phyloP scores from a whole-genome alignment of 1,140 invertebrate species.

The Drosophila equinoxialis region DNA sequence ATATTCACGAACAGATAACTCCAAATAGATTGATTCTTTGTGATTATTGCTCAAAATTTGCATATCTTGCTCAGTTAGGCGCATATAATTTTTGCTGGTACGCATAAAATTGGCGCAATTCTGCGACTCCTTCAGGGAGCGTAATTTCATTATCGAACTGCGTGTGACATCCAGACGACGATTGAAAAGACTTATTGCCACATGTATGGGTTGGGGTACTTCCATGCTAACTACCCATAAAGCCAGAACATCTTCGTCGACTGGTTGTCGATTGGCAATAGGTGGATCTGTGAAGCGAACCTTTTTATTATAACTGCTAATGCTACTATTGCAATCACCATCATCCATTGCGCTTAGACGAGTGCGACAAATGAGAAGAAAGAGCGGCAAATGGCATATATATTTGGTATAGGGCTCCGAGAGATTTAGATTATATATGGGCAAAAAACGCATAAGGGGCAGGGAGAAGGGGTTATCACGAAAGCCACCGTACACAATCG shows the following conservation, averaged over 20 bases:
- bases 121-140: slow-evolving; percentile 29
- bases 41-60: slow-evolving; percentile 33
- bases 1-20: slow-evolving; percentile 43
- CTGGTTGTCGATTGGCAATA: background rate
- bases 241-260: slow-evolving; percentile 30
- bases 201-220: slow-evolving; percentile 29
- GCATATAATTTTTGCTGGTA: slow-evolving; percentile 34
- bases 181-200: slow-evolving; percentile 42
- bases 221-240: slow-evolving; percentile 47
- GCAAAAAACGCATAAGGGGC: slow-evolving; percentile 12
- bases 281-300: background rate
- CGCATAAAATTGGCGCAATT: slow-evolving; percentile 15
- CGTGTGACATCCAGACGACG: slow-evolving; percentile 48
- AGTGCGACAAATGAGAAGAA: slow-evolving; percentile 48
- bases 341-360: background rate
- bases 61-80: slow-evolving; percentile 35
- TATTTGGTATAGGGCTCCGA: background rate
- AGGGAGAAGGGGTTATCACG: background rate
- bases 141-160: slow-evolving; percentile 38
- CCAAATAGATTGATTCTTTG: slow-evolving; percentile 46
- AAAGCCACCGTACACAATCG: slow-evolving; percentile 23
- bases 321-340: background rate
- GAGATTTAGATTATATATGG: slow-evolving; percentile 15
- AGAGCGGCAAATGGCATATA: slow-evolving; percentile 30
- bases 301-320: background rate